Conservation (phyloP, 2,888 invertebrate species). For the Lasioglossum zephyrum region DNA sequence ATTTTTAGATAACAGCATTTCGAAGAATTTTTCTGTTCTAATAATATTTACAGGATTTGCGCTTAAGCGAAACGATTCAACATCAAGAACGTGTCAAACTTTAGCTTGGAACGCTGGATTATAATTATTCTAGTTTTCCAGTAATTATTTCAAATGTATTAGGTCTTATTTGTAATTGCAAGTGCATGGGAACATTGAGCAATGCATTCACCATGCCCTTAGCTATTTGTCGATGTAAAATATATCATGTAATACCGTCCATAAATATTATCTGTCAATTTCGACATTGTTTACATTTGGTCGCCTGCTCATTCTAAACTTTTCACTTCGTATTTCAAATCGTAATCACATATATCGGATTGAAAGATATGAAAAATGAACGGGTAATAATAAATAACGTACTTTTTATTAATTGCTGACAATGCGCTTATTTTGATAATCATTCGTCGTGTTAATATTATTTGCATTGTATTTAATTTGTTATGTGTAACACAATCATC, state of each 20-base stretch:
- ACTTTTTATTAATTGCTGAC: background rate
- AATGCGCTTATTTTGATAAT: background rate
- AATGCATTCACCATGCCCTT: background rate
- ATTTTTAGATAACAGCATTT: background rate
- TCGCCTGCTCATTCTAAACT: background rate
- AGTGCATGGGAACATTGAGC: background rate
- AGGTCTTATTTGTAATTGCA: background rate
- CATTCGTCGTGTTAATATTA: background rate
- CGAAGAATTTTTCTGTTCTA: background rate
- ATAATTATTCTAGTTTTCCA: background rate
- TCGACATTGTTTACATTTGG: conserved; percentile 23
- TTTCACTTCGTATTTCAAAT: background rate
- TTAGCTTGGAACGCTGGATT: background rate
- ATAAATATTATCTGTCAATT: conserved; percentile 1
- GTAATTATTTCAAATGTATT: background rate
- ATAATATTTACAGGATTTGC: background rate
- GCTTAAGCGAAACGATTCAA: background rate
- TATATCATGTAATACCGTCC: background rate
- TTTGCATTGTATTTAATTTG: background rate
- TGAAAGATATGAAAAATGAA: background rate
- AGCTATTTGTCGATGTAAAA: background rate
- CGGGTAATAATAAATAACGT: background rate
- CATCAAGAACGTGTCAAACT: background rate
- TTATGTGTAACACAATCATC: conserved; percentile 5
- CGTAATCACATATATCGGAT: background rate